These are phyloP conservation scores for Manis pentadactyla DNA, from an alignment of 2,797 vertebrate species.

Conservation along the genomic window DNA sequence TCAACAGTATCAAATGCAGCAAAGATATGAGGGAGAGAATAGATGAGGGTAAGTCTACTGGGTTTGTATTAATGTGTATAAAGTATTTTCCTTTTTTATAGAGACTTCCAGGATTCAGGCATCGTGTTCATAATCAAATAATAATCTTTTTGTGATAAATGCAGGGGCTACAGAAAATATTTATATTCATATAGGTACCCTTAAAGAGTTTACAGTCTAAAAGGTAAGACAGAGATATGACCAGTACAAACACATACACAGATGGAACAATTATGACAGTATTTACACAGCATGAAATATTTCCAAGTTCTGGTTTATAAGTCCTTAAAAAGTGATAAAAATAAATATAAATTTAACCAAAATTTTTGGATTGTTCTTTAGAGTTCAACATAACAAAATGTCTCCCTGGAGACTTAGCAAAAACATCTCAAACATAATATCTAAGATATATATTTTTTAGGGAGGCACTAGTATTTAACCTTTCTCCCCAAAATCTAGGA, in stretches of 20 bases:
- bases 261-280: background rate
- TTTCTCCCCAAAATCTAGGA: background rate
- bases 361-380: constrained; percentile 3
- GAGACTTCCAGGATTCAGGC: background rate
- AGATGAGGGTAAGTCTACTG: background rate
- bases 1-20: background rate
- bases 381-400: background rate
- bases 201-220: background rate
- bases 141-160: background rate
- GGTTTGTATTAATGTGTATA: background rate
- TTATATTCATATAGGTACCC: background rate
- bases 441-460: background rate
- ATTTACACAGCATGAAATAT: background rate
- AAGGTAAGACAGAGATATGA: background rate
- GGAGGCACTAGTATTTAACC: background rate
- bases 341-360: constrained; percentile 28
- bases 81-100: constrained; percentile 1
- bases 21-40: background rate
- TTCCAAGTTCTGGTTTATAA: background rate
- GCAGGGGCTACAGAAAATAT: background rate
- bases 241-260: background rate
- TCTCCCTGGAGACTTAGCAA: background rate
- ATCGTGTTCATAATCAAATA: background rate
- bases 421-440: background rate
- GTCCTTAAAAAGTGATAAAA: constrained; percentile 14